phyloP scores from a whole-genome alignment of 2,113 vertebrate genomes.

The Oreochromis aureus region DNA sequence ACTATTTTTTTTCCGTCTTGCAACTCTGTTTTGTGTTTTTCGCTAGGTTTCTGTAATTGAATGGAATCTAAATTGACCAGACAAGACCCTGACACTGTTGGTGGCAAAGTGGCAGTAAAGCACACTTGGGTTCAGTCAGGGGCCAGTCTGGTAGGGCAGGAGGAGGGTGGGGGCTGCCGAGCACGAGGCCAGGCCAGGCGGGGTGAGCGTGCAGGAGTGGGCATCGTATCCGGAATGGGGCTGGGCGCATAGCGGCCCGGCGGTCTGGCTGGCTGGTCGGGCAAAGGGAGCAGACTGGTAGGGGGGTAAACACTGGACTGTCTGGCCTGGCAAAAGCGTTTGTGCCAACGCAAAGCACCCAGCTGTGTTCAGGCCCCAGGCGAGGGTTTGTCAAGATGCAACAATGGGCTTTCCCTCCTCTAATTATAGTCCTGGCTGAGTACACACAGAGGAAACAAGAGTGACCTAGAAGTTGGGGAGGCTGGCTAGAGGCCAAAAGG shows the following conservation, averaged over 20 bases:
- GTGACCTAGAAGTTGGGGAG: constrained; percentile 13
- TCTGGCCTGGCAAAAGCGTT: constrained; percentile 20
- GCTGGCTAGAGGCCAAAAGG: constrained; percentile 22
- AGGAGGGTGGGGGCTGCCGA: neutral
- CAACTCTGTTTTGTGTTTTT: neutral
- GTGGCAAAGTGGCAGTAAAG: constrained; percentile 50
- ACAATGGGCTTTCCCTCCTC: constrained; percentile 47
- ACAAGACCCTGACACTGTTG: constrained; percentile 39
- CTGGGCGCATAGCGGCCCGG: neutral
- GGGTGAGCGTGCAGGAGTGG: constrained; percentile 32
- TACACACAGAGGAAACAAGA: constrained; percentile 28
- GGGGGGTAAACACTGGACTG: constrained; percentile 28
- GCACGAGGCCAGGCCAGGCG: constrained; percentile 14
- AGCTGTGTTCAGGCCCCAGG: constrained; percentile 48
- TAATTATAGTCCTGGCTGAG: constrained; percentile 60
- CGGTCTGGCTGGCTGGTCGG: constrained; percentile 11
- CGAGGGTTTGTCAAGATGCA: constrained; percentile 43
- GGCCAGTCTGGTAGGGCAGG: constrained; percentile 36
- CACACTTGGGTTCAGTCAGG: constrained; percentile 50
- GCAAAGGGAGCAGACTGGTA: constrained; percentile 19
- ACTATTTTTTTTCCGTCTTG: neutral
- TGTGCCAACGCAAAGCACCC: constrained; percentile 51
- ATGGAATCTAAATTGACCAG: constrained; percentile 53
- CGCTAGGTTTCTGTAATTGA: constrained; percentile 24
- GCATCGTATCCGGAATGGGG: constrained; percentile 8